Conservation (phyloP, 1,140 invertebrate species). For the Metaphire vulgaris region DNA sequence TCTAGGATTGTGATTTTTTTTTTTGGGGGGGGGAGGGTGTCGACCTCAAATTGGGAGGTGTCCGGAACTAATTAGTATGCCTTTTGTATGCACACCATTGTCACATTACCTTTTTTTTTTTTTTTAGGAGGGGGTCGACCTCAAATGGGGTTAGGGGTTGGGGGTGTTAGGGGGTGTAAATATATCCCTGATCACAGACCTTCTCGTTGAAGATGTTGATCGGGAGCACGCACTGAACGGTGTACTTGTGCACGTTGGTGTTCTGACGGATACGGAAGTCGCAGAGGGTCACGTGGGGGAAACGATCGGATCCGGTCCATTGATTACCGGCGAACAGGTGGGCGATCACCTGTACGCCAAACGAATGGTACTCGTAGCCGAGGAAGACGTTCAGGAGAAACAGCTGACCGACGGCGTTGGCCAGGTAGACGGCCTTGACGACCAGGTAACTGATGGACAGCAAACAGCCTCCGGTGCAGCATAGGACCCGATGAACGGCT, state of each 20-base stretch:
- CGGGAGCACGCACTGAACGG: constrained; percentile 35
- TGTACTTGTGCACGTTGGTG: constrained; percentile 34
- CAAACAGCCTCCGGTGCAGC: constrained; percentile 47
- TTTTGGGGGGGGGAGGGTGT: no score
- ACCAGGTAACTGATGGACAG: constrained; percentile 29
- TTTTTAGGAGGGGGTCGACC: no score
- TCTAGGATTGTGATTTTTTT: no score
- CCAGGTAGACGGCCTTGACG: constrained; percentile 32
- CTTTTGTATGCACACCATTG: no score
- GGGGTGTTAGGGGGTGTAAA: no score
- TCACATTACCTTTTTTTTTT: no score
- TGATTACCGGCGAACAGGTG: constrained; percentile 28
- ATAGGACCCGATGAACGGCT: constrained; percentile 13
- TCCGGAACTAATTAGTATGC: no score
- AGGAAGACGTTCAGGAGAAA: constrained; percentile 32
- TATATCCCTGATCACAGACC: no score
- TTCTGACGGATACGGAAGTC: constrained; percentile 33
- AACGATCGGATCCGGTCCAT: constrained; percentile 28
- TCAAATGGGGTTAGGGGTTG: no score
- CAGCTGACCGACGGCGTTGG: constrained; percentile 32
- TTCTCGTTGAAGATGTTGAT: constrained; percentile 38
- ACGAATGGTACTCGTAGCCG: constrained; percentile 28
- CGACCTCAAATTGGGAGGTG: no score
- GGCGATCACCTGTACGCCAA: constrained; percentile 29
- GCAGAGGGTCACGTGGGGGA: constrained; percentile 35